These are phyloP conservation scores for Cathartes aura DNA, from an alignment of 2,113 vertebrate species.

Conservation along the genomic window DNA sequence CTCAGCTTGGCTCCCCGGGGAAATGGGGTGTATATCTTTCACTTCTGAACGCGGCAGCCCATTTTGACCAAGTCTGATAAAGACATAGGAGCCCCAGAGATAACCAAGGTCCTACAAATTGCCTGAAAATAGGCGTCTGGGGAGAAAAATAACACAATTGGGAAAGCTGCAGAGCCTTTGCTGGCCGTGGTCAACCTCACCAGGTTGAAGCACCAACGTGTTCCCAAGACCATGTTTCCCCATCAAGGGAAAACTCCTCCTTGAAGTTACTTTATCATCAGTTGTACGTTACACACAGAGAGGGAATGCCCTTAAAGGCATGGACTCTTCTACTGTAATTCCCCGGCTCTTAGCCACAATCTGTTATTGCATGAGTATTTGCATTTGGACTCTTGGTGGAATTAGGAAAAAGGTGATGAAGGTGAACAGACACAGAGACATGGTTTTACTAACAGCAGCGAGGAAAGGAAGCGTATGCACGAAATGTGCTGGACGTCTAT, in stretches of 20 bases:
- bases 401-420: background rate
- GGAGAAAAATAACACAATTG: background rate
- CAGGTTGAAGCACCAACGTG: background rate
- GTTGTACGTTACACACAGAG: fast-evolving
- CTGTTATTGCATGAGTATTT: background rate
- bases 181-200: fast-evolving
- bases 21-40: background rate
- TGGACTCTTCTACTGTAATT: background rate
- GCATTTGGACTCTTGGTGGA: background rate
- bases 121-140: background rate
- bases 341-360: background rate
- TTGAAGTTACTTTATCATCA: background rate
- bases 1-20: background rate
- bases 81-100: background rate
- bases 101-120: background rate
- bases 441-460: background rate
- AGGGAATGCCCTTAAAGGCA: background rate
- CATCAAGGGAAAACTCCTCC: background rate
- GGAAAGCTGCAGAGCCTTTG: background rate
- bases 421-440: background rate
- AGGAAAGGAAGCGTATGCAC: background rate
- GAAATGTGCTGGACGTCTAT: background rate
- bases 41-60: background rate
- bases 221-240: background rate
- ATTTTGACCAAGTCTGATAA: background rate